Percentiles rank a stretch among this genome's conserved stretches.
phyloP scores from a whole-genome alignment of 2,113 vertebrate species.

The Gambusia holbrooki region DNA sequence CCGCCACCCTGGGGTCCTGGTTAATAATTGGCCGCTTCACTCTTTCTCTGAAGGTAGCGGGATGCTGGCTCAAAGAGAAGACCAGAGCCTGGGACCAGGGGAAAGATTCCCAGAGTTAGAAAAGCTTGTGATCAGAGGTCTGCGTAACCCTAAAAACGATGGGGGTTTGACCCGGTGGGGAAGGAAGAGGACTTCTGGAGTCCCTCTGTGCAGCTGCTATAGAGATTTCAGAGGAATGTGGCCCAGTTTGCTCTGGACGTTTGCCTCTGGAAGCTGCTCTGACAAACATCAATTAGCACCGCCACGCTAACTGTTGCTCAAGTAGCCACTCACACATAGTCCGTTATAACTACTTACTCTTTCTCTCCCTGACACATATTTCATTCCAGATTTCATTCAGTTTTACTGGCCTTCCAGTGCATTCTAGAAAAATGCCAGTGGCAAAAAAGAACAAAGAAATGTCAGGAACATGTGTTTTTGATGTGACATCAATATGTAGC shows the following conservation, averaged over 20 bases:
- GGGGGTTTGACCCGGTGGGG: constrained; percentile 26
- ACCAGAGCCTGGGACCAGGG: constrained; percentile 27
- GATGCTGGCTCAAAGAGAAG: constrained; percentile 51
- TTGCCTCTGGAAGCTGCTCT: constrained; percentile 65
- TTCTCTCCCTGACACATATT: constrained; percentile 30
- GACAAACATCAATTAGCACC: constrained; percentile 73
- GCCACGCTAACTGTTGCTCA: constrained; percentile 57
- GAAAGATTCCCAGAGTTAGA: constrained; percentile 52
- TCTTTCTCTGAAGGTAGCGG: constrained; percentile 68
- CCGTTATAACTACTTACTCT: constrained; percentile 47
- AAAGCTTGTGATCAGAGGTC: constrained; percentile 47
- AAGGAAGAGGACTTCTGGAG: constrained; percentile 58
- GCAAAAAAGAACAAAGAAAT: constrained; percentile 31
- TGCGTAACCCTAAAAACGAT: constrained; percentile 49
- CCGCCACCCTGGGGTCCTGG: constrained; percentile 68
- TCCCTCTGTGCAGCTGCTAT: constrained; percentile 76
- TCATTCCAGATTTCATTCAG: constrained; percentile 37
- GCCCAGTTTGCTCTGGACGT: constrained; percentile 73
- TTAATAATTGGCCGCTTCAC: constrained; percentile 81
- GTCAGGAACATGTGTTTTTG: constrained; percentile 48
- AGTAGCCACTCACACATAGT: constrained; percentile 63
- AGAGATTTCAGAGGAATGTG: constrained; percentile 76
- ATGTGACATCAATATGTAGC: constrained; percentile 56
- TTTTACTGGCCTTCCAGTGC: constrained; percentile 24
- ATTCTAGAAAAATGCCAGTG: constrained; percentile 50